phyloP scores from a whole-genome alignment of 2,797 vertebrate genomes.

The Macrochelys suwanniensis region DNA sequence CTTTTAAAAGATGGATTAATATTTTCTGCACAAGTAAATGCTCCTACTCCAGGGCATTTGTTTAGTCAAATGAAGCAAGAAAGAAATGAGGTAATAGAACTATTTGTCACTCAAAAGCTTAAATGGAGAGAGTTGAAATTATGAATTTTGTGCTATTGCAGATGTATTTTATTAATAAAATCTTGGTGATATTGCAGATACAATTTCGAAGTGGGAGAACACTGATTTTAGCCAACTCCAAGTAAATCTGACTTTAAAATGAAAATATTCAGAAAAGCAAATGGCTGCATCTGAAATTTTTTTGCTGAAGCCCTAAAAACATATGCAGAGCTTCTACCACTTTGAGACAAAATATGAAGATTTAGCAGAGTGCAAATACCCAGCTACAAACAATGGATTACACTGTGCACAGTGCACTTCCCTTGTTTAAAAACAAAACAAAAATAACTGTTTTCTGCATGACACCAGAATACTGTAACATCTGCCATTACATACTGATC shows the following conservation, averaged over 20 bases:
- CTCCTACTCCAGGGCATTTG: constrained; percentile 57
- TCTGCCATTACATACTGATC: background rate
- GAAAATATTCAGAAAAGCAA: constrained; percentile 6
- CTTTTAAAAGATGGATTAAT: constrained; percentile 66
- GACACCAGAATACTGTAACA: background rate
- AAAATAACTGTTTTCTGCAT: background rate
- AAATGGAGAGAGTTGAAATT: constrained; percentile 52
- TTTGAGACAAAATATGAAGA: background rate
- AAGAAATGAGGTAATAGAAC: constrained; percentile 69
- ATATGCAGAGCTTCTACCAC: background rate
- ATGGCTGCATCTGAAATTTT: constrained; percentile 25
- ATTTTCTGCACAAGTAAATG: constrained; percentile 64
- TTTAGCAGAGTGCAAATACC: background rate
- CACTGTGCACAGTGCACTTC: background rate
- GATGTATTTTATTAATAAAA: constrained; percentile 66
- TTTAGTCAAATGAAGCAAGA: constrained; percentile 72
- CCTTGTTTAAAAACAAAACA: background rate
- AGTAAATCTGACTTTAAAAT: constrained; percentile 57
- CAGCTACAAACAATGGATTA: background rate
- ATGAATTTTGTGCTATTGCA: constrained; percentile 54
- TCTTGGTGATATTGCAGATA: constrained; percentile 31
- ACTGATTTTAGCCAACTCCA: constrained; percentile 42
- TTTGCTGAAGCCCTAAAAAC: too few species aligned
- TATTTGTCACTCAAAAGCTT: constrained; percentile 65
- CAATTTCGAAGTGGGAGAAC: constrained; percentile 29